phyloP scores from a whole-genome alignment of 2,113 vertebrate genomes.

The Platanista minor region DNA sequence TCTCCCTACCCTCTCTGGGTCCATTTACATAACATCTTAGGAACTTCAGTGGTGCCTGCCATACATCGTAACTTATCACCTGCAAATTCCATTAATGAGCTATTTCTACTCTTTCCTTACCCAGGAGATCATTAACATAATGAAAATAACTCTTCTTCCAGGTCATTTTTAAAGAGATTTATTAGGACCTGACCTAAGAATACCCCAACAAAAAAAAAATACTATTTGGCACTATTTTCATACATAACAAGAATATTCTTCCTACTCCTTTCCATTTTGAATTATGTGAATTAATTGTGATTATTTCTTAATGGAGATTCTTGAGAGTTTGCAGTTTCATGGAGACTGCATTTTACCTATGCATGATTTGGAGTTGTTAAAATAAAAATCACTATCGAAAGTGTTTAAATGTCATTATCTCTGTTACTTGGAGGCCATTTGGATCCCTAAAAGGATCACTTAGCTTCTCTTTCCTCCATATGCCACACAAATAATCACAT shows the following conservation, averaged over 20 bases:
- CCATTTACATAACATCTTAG: constrained; percentile 27
- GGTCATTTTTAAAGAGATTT: constrained; percentile 19
- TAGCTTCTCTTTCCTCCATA: constrained; percentile 1
- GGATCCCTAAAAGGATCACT: constrained; percentile 46
- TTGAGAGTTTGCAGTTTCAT: constrained; percentile 16
- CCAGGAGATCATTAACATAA: constrained; percentile 30
- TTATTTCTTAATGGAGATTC: background rate
- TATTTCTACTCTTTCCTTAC: constrained; percentile 22
- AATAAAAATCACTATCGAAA: background rate
- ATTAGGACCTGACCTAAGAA: background rate
- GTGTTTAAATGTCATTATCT: constrained; percentile 19
- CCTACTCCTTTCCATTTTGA: background rate
- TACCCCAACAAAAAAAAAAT: background rate
- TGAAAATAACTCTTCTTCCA: background rate
- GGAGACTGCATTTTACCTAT: background rate
- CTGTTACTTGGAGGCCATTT: constrained; percentile 33
- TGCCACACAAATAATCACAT: constrained; percentile 19
- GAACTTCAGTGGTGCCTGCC: background rate
- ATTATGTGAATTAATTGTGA: background rate
- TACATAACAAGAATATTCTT: background rate
- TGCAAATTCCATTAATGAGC: background rate
- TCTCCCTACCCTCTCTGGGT: background rate
- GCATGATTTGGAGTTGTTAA: background rate
- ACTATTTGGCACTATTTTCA: background rate
- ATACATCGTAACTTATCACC: background rate